Evolutionary conservation across 2,888 invertebrate species (phyloP).

Genomic region (Diloba caeruleocephala): DNA sequence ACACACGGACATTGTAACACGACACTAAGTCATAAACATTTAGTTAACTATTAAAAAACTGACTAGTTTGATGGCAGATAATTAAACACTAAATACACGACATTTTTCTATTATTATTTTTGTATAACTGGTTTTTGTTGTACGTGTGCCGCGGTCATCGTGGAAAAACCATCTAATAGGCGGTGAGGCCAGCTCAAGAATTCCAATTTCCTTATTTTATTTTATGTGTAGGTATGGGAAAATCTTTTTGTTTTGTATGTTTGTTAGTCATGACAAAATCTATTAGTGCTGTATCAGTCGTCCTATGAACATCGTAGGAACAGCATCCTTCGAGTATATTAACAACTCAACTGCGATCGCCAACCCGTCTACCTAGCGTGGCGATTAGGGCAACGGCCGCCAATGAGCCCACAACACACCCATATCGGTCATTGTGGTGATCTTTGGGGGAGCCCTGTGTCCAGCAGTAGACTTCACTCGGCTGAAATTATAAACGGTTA

Average conservation of each 20-base stretch:
- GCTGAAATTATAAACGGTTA: too few relatives aligned
- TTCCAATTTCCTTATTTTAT: conserved; percentile 2
- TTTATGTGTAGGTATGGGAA: too few relatives aligned
- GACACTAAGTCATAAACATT: conserved; percentile 5
- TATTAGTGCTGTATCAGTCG: too few relatives aligned
- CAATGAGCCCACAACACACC: too few relatives aligned
- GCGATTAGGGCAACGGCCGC: too few relatives aligned
- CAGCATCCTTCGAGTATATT: too few relatives aligned
- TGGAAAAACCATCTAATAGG: conserved; percentile 26
- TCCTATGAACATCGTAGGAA: too few relatives aligned
- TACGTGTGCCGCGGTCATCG: conserved; percentile 1
- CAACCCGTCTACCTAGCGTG: too few relatives aligned
- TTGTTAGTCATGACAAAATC: neutral
- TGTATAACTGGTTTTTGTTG: conserved; percentile 11
- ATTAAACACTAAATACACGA: conserved; percentile 7
- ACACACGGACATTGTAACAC: conserved; percentile 29
- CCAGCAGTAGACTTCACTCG: too few relatives aligned
- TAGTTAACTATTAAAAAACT: conserved; percentile 1
- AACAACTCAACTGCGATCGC: too few relatives aligned
- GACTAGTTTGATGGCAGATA: conserved; percentile 29
- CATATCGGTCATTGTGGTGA: too few relatives aligned
- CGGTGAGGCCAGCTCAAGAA: conserved; percentile 16
- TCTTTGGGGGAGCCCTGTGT: too few relatives aligned
- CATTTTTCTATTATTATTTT: conserved; percentile 14
- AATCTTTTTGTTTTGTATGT: neutral